phyloP scores from a whole-genome alignment of 1,140 invertebrate species.

The Spodoptera litura region DNA sequence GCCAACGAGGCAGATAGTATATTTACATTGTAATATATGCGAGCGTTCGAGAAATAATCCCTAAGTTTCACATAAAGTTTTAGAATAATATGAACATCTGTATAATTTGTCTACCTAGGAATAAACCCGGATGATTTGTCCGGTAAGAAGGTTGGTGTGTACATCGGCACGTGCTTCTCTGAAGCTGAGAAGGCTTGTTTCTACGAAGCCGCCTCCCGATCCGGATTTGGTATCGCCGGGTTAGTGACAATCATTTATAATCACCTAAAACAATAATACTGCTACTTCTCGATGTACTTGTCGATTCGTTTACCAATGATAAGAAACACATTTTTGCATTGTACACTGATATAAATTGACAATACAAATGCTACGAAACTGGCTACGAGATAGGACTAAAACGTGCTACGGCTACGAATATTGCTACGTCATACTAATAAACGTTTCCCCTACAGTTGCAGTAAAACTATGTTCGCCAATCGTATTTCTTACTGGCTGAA shows the following conservation, averaged over 20 bases:
- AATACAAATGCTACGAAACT: neutral
- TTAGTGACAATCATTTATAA: constrained; percentile 71
- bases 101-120: constrained; percentile 80
- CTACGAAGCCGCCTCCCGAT: constrained; percentile 88
- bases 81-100: neutral
- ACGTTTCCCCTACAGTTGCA: constrained; percentile 86
- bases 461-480: constrained; percentile 95
- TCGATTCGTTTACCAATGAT: too few relatives aligned
- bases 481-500: constrained; percentile 93
- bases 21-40: too few relatives aligned
- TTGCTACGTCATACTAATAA: too few relatives aligned
- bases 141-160: constrained; percentile 90
- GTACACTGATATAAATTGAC: too few relatives aligned
- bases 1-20: too few relatives aligned
- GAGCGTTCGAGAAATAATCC: too few relatives aligned
- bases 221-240: constrained; percentile 90
- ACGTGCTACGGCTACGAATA: constrained; percentile 40
- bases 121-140: constrained; percentile 87
- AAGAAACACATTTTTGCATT: too few relatives aligned
- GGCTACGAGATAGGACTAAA: constrained; percentile 56
- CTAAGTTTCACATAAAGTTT: neutral
- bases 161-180: constrained; percentile 89
- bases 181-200: constrained; percentile 89
- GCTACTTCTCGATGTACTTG: too few relatives aligned
- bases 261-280: too few relatives aligned